Evolutionary conservation across 2,888 invertebrate genomes (phyloP), one percentile per base, ranked within the genome.

Genomic region (Pachymerium ferrugineum): DNA sequence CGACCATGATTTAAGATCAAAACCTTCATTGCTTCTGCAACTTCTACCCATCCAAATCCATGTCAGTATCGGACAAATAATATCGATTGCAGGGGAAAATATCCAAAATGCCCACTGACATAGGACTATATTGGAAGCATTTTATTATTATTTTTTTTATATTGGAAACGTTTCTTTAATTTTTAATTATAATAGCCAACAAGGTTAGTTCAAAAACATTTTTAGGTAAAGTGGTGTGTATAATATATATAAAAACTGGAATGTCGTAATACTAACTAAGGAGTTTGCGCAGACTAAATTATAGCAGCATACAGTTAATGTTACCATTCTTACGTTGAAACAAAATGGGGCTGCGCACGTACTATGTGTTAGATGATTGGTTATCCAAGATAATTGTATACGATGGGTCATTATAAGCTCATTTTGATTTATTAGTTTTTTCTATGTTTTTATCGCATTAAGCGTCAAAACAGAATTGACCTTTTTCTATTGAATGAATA

Each of bases 361-460:
- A n/a, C n/a, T n/a, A n/a, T n/a, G n/a, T n/a, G n/a, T 38, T 16
- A n/a, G 62, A n/a, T 28, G 8, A 22, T 12, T 62, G 28, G 62
- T 62, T 10, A n/a, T 62, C 62, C 19, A 54, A 12, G 25, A 54
- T 54, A 25, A 22, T 54, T 8, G 5, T 54, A 28, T 62, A 28
- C 14, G 25, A 28, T 62, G 28, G 62, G 62, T 25, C 62, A 62
- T 62, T 14, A 62, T 10, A 14, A 28, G 22, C 62, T 3, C 0
- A 25, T 62, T 62, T 10, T 62, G 62, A 62, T 62, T 62, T 22
- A 62, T 62, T 25, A n/a, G n/a, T n/a, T n/a, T n/a, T n/a, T n/a
- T 12, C 6, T 62, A 12, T 38, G 14, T 38, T 38, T 54, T 54
- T 54, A 54, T 62, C 25, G 12, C 22, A 5, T 54, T 54, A 25